Base-by-base conservation (phyloP, 2,888 invertebrate genomes). In the Drosophila borborema region DNA sequence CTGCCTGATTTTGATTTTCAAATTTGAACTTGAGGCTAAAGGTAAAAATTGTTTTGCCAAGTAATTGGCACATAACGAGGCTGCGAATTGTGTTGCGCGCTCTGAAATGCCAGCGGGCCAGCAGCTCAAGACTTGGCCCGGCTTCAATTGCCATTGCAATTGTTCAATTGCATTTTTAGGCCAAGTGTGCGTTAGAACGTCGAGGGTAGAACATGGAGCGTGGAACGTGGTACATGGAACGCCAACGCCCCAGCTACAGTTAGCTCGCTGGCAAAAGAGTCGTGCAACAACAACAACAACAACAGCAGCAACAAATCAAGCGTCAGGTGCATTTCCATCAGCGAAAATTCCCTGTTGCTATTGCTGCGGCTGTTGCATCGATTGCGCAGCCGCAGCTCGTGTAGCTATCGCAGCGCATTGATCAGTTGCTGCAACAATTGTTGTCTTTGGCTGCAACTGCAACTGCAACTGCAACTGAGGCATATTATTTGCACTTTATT, bases 401-500 rank as follows among this genome's bases (percentile, higher is more conserved):
- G 68, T 56, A 67, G 64, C 72, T 84, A 84, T 84, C 83, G 70
- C 64, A 54, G 80, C 64, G 48, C 63, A 51, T 41, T 60, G 80
- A 86, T 84, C 84, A 63, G 67, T 70, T 67, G 78, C 48, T 36
- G 63, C 72, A 71, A 74, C 86, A 83, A 84, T 85, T 84, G 83
- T 85, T 84, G 83, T 80, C 81, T 82, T 62, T 64, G 74, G 75
- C 55, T 43, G 69, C 70, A 76, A 80, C 61, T 61, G 75, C 77
- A 66, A 76, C 79, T 74, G 74, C 77, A 66, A 76, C 81, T 78
- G 74, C 77, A 66, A 74, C 82, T 86, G 74, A 90, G 85, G 86
- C 91, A 92, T 92, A 91, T 92, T 92, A 92, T 92, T 92, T 92
- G 92, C 92, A 92, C 92, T 92, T 92, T 92, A 92, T 92, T 92